Evolutionary conservation across 2,113 vertebrate genomes (phyloP).

Genomic region (Climacteris rufus): DNA sequence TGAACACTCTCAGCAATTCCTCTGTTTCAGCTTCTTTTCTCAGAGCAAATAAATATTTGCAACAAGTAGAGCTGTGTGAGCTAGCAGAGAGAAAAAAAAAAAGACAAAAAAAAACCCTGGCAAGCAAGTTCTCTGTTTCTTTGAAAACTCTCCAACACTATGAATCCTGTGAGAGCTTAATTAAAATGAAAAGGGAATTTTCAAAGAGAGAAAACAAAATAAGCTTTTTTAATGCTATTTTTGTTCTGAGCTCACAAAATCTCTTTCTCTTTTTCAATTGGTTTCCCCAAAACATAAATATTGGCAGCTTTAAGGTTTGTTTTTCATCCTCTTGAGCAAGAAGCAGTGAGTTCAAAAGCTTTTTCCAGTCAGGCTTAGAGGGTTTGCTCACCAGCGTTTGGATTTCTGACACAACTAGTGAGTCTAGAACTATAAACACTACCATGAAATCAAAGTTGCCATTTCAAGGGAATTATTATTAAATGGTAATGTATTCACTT

Average conservation of each 20-base stretch:
- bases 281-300: constrained; percentile 37
- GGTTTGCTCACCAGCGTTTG: constrained; percentile 4
- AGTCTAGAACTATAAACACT: constrained; percentile 27
- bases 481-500: background rate
- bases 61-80: constrained; percentile 35
- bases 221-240: constrained; percentile 34
- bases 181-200: constrained; percentile 52
- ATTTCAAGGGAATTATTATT: constrained; percentile 12
- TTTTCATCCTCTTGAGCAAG: constrained; percentile 48
- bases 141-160: constrained; percentile 55
- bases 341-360: constrained; percentile 50
- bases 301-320: constrained; percentile 14
- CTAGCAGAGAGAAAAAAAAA: background rate
- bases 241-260: constrained; percentile 29
- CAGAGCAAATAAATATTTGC: background rate
- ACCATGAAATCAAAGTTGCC: constrained; percentile 4
- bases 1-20: background rate
- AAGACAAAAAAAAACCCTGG: background rate
- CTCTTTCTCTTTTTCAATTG: background rate
- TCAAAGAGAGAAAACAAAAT: constrained; percentile 44
- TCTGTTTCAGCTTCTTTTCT: constrained; percentile 3
- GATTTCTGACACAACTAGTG: constrained; percentile 29
- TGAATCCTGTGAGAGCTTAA: constrained; percentile 46
- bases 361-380: constrained; percentile 26
- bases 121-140: constrained; percentile 38